Evolutionary conservation across 2,113 vertebrate species (phyloP).

Genomic region (Pangasianodon hypophthalmus): DNA sequence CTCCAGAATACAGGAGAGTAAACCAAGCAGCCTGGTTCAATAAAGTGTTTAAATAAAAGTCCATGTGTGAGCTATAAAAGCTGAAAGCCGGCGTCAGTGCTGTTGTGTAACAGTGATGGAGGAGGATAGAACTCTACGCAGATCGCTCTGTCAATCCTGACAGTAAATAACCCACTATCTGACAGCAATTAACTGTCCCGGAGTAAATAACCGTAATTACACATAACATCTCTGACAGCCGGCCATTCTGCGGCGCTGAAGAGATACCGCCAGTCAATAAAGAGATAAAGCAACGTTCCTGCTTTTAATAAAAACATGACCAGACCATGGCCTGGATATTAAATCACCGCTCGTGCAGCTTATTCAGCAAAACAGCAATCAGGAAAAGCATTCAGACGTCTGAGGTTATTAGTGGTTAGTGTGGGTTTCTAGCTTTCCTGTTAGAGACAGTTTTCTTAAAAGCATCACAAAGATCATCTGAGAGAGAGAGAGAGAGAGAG

Average conservation of each 20-base stretch:
- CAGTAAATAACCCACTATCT: constrained; percentile 13
- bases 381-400: background rate
- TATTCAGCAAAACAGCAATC: background rate
- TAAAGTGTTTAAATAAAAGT: background rate
- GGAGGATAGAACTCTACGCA: background rate
- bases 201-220: constrained; percentile 26
- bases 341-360: background rate
- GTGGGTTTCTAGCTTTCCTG: background rate
- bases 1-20: background rate
- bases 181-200: background rate
- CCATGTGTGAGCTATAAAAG: background rate
- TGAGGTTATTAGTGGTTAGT: background rate
- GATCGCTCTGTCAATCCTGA: constrained; percentile 9
- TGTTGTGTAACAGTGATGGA: background rate
- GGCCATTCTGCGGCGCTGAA: background rate
- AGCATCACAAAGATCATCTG: background rate
- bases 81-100: background rate
- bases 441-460: background rate
- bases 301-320: constrained; percentile 12
- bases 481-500: background rate
- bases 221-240: background rate
- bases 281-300: background rate
- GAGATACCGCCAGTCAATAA: constrained; percentile 18
- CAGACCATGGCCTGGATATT: background rate
- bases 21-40: background rate